Conservation (phyloP, 2,888 invertebrate species). For the Rhogogaster chlorosoma region DNA sequence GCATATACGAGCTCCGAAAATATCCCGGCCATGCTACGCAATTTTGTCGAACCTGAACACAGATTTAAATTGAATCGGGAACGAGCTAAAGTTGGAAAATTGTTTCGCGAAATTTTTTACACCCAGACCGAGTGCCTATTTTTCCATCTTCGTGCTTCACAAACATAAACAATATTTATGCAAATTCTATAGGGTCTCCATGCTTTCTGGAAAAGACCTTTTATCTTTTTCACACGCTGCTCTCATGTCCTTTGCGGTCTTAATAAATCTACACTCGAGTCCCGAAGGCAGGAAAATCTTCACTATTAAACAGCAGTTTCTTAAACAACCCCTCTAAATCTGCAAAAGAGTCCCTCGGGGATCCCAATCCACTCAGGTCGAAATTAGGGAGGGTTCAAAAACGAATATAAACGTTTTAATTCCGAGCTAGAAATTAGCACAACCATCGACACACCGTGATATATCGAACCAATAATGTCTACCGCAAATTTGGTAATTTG, state of each 20-base stretch:
- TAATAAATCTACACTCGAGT: slow-evolving; percentile 23
- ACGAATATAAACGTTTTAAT: not conserved
- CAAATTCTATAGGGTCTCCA: not conserved
- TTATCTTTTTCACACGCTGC: not conserved
- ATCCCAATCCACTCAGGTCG: slow-evolving; percentile 12
- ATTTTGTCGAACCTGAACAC: not conserved
- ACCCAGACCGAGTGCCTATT: not conserved
- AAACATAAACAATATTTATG: not conserved
- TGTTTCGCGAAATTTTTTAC: not conserved
- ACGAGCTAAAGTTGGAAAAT: slow-evolving; percentile 1
- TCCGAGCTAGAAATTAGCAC: not conserved
- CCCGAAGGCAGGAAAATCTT: slow-evolving; percentile 52
- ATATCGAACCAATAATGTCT: not conserved
- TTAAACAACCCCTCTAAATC: slow-evolving; percentile 61
- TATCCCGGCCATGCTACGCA: not conserved
- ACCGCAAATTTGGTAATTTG: not conserved
- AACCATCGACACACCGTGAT: not conserved
- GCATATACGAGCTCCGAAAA: not conserved
- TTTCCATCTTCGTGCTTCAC: not conserved
- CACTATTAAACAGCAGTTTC: slow-evolving; percentile 61
- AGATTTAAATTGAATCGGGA: slow-evolving; percentile 22
- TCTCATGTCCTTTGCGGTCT: not conserved
- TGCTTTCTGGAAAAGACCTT: not conserved
- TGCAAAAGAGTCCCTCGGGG: slow-evolving; percentile 52
- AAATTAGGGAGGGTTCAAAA: slow-evolving; percentile 10